A percentile compares a stretch with the other conserved stretches of the same genome.
phyloP scores from a whole-genome alignment of 1,140 invertebrate species.

The Heterodera carotae region DNA sequence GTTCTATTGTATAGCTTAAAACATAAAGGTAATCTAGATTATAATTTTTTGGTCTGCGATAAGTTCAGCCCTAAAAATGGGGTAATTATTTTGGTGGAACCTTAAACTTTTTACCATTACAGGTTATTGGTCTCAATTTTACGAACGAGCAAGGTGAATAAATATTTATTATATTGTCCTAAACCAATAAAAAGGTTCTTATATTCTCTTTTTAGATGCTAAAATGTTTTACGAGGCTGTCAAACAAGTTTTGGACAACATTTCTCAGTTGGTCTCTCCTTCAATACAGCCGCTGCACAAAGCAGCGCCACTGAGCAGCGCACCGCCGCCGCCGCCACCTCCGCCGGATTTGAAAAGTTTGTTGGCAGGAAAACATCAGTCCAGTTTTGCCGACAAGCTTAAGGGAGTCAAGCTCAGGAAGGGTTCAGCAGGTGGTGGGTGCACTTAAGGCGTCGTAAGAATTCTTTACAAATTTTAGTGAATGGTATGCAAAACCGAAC shows the following conservation, averaged over 20 bases:
- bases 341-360: conserved; percentile 19
- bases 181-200: no score
- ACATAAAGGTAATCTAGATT: no score
- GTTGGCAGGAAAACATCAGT: background rate
- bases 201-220: background rate
- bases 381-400: background rate
- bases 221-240: background rate
- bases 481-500: background rate
- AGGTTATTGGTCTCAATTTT: conserved; percentile 22
- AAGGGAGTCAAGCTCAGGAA: background rate
- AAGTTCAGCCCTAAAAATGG: no score
- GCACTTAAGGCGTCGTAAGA: background rate
- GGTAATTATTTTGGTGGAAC: no score
- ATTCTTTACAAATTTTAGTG: background rate
- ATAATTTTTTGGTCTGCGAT: no score
- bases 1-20: no score
- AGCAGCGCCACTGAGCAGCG: background rate
- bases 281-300: background rate
- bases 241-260: background rate
- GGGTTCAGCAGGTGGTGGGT: background rate
- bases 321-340: background rate
- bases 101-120: no score
- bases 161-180: no score
- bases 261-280: background rate
- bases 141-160: conserved; percentile 14